Evolutionary conservation across 1,140 invertebrate genomes (phyloP).

Genomic region (Asobara japonica): DNA sequence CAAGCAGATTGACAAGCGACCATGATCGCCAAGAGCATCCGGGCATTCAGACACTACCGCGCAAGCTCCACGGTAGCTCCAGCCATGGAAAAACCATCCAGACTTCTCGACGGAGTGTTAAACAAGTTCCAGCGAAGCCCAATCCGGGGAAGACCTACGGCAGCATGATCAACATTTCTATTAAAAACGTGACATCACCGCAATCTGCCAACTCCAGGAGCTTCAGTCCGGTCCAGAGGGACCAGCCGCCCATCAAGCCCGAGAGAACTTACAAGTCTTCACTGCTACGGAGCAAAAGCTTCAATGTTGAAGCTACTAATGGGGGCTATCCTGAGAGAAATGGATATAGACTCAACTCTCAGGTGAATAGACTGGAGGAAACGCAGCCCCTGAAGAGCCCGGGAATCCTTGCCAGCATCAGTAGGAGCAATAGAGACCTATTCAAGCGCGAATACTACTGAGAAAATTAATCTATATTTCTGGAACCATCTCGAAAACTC

Average conservation of each 20-base stretch:
- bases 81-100: not conserved
- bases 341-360: conserved; percentile 80
- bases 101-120: conserved; percentile 16
- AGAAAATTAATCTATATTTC: conserved; percentile 13
- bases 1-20: conserved; percentile 72
- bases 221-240: conserved; percentile 44
- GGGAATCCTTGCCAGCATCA: conserved; percentile 84
- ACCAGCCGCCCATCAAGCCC: conserved; percentile 74
- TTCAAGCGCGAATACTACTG: conserved; percentile 57
- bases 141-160: conserved; percentile 55
- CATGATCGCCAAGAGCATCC: conserved; percentile 70
- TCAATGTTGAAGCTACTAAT: conserved; percentile 77
- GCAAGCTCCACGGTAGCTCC: conserved; percentile 72
- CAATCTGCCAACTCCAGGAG: conserved; percentile 43
- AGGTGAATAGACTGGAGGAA: conserved; percentile 75
- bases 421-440: conserved; percentile 80
- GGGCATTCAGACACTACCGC: conserved; percentile 81
- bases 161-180: conserved; percentile 80
- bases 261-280: conserved; percentile 78
- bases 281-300: conserved; percentile 83
- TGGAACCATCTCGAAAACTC: not conserved
- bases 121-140: conserved; percentile 52
- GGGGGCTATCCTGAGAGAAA: conserved; percentile 47
- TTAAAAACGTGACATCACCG: conserved; percentile 72
- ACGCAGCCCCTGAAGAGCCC: conserved; percentile 82